Conservation (phyloP, 2,797 vertebrate genomes). For the Pyrocephalus nanus region DNA sequence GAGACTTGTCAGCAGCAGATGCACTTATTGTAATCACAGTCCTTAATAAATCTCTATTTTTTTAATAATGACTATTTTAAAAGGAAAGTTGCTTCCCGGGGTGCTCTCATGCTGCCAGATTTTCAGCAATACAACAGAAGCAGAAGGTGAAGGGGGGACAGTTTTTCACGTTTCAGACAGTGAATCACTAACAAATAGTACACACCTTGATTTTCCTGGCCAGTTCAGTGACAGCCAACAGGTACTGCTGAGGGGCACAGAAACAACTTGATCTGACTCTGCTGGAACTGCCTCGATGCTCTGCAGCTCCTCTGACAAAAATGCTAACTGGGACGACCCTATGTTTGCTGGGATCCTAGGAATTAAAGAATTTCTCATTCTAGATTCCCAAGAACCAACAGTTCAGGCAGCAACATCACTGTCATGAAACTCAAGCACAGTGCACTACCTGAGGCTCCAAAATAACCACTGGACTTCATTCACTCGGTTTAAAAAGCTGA, state of each 20-base stretch:
- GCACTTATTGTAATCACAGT: constrained; percentile 68
- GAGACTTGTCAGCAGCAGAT: constrained; percentile 73
- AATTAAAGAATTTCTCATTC: background rate
- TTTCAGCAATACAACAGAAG: constrained; percentile 29
- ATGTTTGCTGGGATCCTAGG: background rate
- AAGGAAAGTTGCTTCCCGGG: constrained; percentile 53
- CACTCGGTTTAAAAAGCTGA: background rate
- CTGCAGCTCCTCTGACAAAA: background rate
- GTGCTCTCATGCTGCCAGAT: constrained; percentile 47
- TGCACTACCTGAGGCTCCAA: background rate
- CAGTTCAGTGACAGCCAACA: background rate
- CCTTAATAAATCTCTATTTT: constrained; percentile 61
- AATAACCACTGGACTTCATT: background rate
- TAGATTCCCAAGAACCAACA: background rate
- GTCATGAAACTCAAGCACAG: background rate
- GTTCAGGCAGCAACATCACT: background rate
- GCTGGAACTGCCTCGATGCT: background rate
- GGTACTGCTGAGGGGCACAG: background rate
- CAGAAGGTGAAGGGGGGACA: constrained; percentile 17
- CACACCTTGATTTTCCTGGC: background rate
- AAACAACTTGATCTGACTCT: background rate
- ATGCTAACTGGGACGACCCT: background rate
- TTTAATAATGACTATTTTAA: constrained; percentile 59
- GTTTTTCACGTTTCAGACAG: background rate
- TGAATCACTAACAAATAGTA: background rate